Base-by-base conservation (phyloP, 2,113 vertebrate species). In the Glareola pratincola region DNA sequence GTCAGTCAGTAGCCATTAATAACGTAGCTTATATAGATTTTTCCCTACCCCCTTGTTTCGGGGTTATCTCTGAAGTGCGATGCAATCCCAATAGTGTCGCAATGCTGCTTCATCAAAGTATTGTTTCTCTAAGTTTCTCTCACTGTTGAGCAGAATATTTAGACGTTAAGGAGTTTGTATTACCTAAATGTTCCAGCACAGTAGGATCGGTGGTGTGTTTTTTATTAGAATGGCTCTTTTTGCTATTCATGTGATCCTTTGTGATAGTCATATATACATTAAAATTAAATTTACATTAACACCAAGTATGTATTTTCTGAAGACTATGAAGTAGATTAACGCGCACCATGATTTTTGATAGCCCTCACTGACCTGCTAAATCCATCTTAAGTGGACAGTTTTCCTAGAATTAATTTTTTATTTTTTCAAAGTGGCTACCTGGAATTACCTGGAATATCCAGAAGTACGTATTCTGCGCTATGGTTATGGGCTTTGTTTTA, bases 1-100 rank as follows among this genome's bases (percentile, higher is more conserved):
- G 96, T 94, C 81, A 93, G 71, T 72, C 85, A 50, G 66, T 69
- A 93, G 90, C 84, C 90, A 92, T 97, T 96, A 97, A 96, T 97
- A 96, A 96, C 4, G 3, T 78, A 88, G 86, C 43, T 74, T 85
- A 39, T 90, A 97, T 95, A 91, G 95, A 97, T 97, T 97, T 96
- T 95, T 94, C 54, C 47, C 51, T 87, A 54, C 63, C 54, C 71
- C 17, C 21, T 91, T 96, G 62, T 87, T 95, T 94, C 81, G 86
- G 91, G 76, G 75, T 97, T 97, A 95, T 97, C 97, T 96, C 62
- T 68, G 63, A 94, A 93, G 45, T 74, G 75, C 80, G 92, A 68
- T 48, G 39, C 71, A 95, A 71, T 95, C 78, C 73, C 72, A 91
- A 6, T 77, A 77, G 80, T 81, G 77, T 94, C 14, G 14, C 62